Base-by-base conservation (phyloP, 2,113 vertebrate genomes). In the Eublepharis macularius region DNA sequence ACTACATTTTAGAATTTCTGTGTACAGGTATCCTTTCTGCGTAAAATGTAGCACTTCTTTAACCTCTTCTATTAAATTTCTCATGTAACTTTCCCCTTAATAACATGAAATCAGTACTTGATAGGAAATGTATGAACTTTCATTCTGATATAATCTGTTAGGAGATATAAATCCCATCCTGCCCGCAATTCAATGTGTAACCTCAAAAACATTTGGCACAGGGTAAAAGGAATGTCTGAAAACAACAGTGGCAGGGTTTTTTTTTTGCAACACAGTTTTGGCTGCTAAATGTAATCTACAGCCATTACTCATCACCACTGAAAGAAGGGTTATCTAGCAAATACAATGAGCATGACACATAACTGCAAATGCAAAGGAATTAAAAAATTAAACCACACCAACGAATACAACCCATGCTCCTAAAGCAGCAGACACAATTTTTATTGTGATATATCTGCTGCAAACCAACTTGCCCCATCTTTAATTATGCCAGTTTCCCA, bases 341-440 rank as follows among this genome's bases (percentile, higher is more conserved):
- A 69, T 43, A 36, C 43, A 78, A 79, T 45, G 39, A 26, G 36
- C 41, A 43, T 57, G 75, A 70, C 39, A 24, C 36, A 78, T 70
- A 29, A 65, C 65, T 36, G 43, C 76, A 72, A 85, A 60, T 69
- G 51, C 16, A 43, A 79, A 79, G 29, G 39, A 63, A 79, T 63
- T 72, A 57, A 84, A 78, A 63, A 78, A 34, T 79, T 60, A 82
- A 82, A 29, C 81, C 32, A 29, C n/a, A n/a, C 81, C 68, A 79
- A 49, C 34, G 39, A 79, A 45, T 70, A 13, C 26, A 41, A 29
- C 14, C 29, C 60, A 26, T 79, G 32, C 72, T 66, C n/a, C 34
- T 60, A 39, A 47, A 63, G 32, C 39, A 19, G 39, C 21, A 45
- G 49, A 43, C 47, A 17, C 4, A 60, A 34, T 6, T 13, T 36